A percentile compares a stretch with the other conserved stretches of the same genome.
These are phyloP conservation scores for Nemapogon koenigi DNA, from an alignment of 2,888 invertebrate species.

Conservation along the genomic window DNA sequence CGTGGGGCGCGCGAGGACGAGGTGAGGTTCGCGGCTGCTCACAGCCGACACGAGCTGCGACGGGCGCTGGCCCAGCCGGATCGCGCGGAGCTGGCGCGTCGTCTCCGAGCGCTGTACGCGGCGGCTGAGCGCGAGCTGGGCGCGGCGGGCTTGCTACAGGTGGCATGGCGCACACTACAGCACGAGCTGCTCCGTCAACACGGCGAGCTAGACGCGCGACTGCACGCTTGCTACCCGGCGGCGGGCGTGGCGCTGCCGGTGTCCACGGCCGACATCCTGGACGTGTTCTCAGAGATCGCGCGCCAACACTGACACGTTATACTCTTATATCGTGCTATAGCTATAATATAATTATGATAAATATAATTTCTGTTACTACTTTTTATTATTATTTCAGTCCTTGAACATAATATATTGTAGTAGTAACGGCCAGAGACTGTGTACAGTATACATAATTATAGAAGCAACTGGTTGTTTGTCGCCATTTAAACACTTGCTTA, in stretches of 20 bases:
- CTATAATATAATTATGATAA: too few species aligned
- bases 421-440: too few species aligned
- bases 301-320: conserved; percentile 86
- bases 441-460: too few species aligned
- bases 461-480: too few species aligned
- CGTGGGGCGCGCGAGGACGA: conserved; percentile 96
- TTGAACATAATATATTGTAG: too few species aligned
- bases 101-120: conserved; percentile 74
- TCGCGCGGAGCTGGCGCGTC: conserved; percentile 56
- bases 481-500: too few species aligned
- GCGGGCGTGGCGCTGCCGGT: conserved; percentile 94
- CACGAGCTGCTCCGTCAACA: conserved; percentile 98
- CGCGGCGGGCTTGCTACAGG: conserved; percentile 64
- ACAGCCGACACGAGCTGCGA: conserved; percentile 94
- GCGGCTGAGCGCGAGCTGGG: conserved; percentile 12
- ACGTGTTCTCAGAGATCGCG: conserved; percentile 98
- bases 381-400: too few species aligned
- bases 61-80: conserved; percentile 83
- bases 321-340: too few species aligned
- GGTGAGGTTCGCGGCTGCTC: conserved; percentile 97
- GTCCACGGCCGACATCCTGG: conserved; percentile 92
- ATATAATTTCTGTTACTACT: too few species aligned
- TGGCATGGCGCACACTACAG: conserved; percentile 99
- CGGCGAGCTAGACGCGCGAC: conserved; percentile 82
- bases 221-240: conserved; percentile 95